Evolutionary conservation across 1,140 invertebrate species (phyloP).

Genomic region (Tetramorium alpestre): DNA sequence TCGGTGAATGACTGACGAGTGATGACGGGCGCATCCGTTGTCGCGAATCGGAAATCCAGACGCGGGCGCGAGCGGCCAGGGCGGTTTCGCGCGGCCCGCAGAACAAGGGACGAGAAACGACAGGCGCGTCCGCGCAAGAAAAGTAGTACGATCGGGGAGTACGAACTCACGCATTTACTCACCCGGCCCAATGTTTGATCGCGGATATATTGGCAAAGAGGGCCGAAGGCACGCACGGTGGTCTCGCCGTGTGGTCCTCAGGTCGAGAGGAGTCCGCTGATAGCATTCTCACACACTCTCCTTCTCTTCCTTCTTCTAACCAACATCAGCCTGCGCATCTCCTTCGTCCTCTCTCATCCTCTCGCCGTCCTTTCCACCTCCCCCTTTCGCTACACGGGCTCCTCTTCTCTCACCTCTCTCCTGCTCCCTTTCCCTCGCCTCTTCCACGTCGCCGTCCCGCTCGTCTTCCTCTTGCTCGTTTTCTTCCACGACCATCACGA

Average conservation of each 20-base stretch:
- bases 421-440: conserved; percentile 26
- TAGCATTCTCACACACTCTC: conserved; percentile 79
- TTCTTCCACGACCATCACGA: conserved; percentile 55
- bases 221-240: conserved; percentile 78
- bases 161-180: conserved; percentile 75
- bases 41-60: conserved; percentile 26
- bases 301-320: conserved; percentile 44
- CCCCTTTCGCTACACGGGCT: background rate
- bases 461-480: conserved; percentile 40
- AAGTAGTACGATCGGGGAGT: conserved; percentile 64
- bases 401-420: conserved; percentile 24
- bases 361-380: conserved; percentile 10
- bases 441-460: background rate
- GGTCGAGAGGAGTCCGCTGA: conserved; percentile 77
- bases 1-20: background rate
- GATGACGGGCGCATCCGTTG: background rate
- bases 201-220: conserved; percentile 77
- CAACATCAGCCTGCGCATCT: conserved; percentile 17
- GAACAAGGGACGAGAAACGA: conserved; percentile 15
- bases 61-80: background rate
- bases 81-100: background rate
- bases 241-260: conserved; percentile 80
- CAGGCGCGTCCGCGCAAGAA: conserved; percentile 48
- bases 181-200: conserved; percentile 78
- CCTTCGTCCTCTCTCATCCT: conserved; percentile 24